A percentile compares a stretch with the other conserved stretches of the same genome.
Evolutionary conservation across 2,888 invertebrate genomes (phyloP).

Genomic region (Bembecia ichneumoniformis): DNA sequence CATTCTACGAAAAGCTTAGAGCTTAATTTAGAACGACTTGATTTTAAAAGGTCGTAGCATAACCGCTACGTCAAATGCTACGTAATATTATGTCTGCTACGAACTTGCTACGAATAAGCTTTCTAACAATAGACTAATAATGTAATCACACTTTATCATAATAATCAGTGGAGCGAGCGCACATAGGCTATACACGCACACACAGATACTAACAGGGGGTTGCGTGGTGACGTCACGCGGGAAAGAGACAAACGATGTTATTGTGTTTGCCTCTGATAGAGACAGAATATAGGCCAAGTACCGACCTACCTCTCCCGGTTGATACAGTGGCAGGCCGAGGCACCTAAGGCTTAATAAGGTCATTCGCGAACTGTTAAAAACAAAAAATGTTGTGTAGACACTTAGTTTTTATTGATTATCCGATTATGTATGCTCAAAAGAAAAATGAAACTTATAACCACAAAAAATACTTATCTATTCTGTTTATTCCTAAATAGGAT

Average conservation of each 20-base stretch:
- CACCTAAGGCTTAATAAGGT: constrained; percentile 50
- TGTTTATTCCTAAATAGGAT: too few species aligned
- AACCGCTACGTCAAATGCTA: too few species aligned
- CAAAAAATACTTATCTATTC: too few species aligned
- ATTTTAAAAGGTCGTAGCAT: too few species aligned
- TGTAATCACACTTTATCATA: constrained; percentile 10
- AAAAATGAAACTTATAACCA: too few species aligned
- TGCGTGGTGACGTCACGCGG: constrained; percentile 62
- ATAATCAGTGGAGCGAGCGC: constrained; percentile 18
- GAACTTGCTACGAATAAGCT: too few species aligned
- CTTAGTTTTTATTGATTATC: too few species aligned
- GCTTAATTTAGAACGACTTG: too few species aligned
- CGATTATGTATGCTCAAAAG: too few species aligned
- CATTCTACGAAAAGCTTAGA: too few species aligned
- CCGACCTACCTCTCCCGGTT: constrained; percentile 56
- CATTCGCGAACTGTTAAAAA: constrained; percentile 13
- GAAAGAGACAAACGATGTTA: constrained; percentile 29
- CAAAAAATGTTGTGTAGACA: constrained; percentile 16
- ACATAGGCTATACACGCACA: constrained; percentile 34
- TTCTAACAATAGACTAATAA: too few species aligned
- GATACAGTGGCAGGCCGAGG: constrained; percentile 39
- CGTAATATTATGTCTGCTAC: too few species aligned
- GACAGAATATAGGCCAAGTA: constrained; percentile 67
- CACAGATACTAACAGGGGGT: constrained; percentile 24
- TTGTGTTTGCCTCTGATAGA: constrained; percentile 22